Base-by-base conservation (phyloP, 1,140 invertebrate genomes). In the Nymphalis io region DNA sequence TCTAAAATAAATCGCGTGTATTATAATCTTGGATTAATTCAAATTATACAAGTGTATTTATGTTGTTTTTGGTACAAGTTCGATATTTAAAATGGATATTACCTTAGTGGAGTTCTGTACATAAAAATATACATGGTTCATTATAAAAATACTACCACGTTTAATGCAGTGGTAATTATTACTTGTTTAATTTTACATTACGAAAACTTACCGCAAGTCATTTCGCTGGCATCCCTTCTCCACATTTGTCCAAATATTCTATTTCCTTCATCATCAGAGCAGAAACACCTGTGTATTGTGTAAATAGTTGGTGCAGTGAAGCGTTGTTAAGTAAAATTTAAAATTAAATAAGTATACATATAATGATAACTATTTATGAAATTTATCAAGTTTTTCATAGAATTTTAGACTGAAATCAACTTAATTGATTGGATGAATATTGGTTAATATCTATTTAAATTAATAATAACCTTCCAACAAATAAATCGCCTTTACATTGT, bases 181-280 rank as follows among this genome's bases (percentile, higher is more conserved):
- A 11, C 5, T 20, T 20, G 12, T 3, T 12, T 51, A 38, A 12
- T 53, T 21, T 44, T 16, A 27, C 61, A 60, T 38, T 44, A 61
- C 13, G 65, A 59, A 58, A 44, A 68, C 79, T 82, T 76, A 90
- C 88, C 87, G 71, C 88, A 90, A 69, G 90, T 93, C 93, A 93
- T 93, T 42, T 93, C 91, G 48, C 84, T 81, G 13, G 93, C 89
- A 60, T 93, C 80, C 6, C 70, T 78, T 61, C 83, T 83, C 91
- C 92, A 93, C 80, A 90, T 88, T 83, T 93, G 88, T 78, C 93
- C 93, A 88, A 93, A 93, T 80, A 94, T 91, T 84, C 93, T 87
- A 27, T 86, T 89, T 38, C 93, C 93, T 65, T 83, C 72, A 70
- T 78, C 80, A 75, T 92, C 85, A 38, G 87, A 88, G 78, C 93